Percentiles rank a stretch among this genome's conserved stretches.
Evolutionary conservation across 2,113 vertebrate genomes (phyloP).

Genomic region (Equus quagga): DNA sequence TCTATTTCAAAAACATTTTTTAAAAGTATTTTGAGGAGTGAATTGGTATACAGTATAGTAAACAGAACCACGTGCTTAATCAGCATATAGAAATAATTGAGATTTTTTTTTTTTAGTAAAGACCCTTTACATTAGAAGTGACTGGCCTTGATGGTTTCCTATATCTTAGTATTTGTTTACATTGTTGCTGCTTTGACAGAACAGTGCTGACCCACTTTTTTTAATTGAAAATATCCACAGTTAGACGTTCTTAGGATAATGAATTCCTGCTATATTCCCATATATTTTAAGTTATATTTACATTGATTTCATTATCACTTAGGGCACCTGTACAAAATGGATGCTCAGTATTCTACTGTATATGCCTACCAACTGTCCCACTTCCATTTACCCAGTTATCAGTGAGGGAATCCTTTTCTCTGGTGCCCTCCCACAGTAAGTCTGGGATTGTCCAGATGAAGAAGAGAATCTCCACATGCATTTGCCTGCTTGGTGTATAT

Average conservation of each 20-base stretch:
- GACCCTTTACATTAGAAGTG: not conserved
- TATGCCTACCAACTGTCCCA: not conserved
- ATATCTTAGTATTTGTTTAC: not conserved
- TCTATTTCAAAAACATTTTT: conserved; percentile 1
- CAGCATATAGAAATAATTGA: not conserved
- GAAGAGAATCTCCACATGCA: not conserved
- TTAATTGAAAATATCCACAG: not conserved
- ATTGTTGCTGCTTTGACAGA: not conserved
- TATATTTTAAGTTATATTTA: not conserved
- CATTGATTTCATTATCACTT: not conserved
- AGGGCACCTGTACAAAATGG: not conserved
- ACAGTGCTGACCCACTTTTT: not conserved
- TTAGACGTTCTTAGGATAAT: not conserved
- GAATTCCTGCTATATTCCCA: not conserved
- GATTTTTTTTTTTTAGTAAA: conserved; percentile 8
- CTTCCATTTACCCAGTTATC: not conserved
- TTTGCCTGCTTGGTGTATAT: not conserved
- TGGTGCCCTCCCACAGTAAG: not conserved
- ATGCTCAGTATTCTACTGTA: not conserved
- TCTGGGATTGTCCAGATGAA: not conserved
- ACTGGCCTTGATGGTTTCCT: not conserved
- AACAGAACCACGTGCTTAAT: not conserved
- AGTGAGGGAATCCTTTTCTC: not conserved
- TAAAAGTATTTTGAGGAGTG: not conserved
- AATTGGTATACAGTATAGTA: not conserved